Percentiles rank a stretch among this genome's conserved stretches.
Conservation (phyloP, 2,888 invertebrate genomes). For the Pachymerium ferrugineum region DNA sequence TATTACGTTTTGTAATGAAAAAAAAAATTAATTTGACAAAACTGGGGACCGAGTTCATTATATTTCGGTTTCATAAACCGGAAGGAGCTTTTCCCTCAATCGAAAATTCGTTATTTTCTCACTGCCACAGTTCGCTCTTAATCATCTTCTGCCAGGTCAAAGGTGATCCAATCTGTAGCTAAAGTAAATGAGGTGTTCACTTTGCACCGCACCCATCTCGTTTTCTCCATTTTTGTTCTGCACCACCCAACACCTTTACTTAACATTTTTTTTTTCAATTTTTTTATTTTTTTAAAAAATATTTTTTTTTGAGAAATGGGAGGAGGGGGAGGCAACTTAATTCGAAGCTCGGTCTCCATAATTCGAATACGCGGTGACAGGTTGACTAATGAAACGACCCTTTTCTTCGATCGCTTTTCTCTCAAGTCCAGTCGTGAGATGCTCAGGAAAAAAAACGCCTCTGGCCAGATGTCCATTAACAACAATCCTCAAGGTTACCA, state of each 20-base stretch:
- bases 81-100: background rate
- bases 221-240: constrained; percentile 4
- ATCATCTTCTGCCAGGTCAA: background rate
- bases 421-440: background rate
- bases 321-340: constrained; percentile 9
- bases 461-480: constrained; percentile 10
- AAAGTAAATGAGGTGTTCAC: constrained; percentile 20
- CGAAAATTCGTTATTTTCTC: background rate
- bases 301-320: constrained; percentile 2
- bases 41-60: background rate
- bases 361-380: constrained; percentile 21
- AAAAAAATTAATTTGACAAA: background rate
- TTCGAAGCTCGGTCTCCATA: background rate
- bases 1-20: background rate
- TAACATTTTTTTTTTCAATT: background rate
- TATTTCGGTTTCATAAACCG: background rate
- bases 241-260: constrained; percentile 11
- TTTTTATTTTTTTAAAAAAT: background rate
- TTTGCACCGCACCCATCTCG: constrained; percentile 24
- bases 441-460: background rate
- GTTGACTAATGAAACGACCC: constrained; percentile 23
- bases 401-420: background rate
- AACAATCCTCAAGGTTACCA: background rate
- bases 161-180: constrained; percentile 22
- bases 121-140: constrained; percentile 24